A percentile compares a stretch with the other conserved stretches of the same genome.
Conservation (phyloP, 1,140 invertebrate species). For the Atta colombica region DNA sequence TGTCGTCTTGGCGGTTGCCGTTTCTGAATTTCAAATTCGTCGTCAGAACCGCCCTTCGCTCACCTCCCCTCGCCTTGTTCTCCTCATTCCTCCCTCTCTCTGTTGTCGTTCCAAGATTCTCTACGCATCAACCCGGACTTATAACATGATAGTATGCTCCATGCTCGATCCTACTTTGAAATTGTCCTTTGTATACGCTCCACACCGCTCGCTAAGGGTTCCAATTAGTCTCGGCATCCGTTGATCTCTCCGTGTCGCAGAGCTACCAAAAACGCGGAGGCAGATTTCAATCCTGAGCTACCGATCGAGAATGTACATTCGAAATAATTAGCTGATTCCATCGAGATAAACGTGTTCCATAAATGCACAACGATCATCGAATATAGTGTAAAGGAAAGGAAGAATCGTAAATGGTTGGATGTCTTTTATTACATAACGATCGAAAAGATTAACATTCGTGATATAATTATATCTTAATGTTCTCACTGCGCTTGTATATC, state of each 20-base stretch:
- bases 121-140: constrained; percentile 50
- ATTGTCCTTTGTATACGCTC: constrained; percentile 67
- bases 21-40: constrained; percentile 86
- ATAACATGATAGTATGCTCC: constrained; percentile 39
- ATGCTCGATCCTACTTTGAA: constrained; percentile 46
- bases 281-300: constrained; percentile 80
- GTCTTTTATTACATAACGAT: constrained; percentile 66
- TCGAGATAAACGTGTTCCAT: constrained; percentile 82
- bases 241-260: constrained; percentile 76
- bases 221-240: constrained; percentile 86
- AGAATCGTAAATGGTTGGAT: constrained; percentile 16
- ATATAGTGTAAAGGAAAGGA: constrained; percentile 18
- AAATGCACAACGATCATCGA: constrained; percentile 78
- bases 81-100: constrained; percentile 24
- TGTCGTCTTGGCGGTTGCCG: constrained; percentile 61
- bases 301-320: constrained; percentile 85
- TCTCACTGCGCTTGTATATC: not conserved
- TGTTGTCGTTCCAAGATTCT: constrained; percentile 36
- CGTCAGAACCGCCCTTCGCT: constrained; percentile 40
- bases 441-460: constrained; percentile 48
- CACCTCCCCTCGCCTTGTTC: constrained; percentile 16
- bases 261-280: constrained; percentile 82
- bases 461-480: constrained; percentile 41
- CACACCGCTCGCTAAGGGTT: constrained; percentile 82
- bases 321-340: constrained; percentile 86